Base-by-base conservation (phyloP, 2,888 invertebrate species). In the Myopa testacea region DNA sequence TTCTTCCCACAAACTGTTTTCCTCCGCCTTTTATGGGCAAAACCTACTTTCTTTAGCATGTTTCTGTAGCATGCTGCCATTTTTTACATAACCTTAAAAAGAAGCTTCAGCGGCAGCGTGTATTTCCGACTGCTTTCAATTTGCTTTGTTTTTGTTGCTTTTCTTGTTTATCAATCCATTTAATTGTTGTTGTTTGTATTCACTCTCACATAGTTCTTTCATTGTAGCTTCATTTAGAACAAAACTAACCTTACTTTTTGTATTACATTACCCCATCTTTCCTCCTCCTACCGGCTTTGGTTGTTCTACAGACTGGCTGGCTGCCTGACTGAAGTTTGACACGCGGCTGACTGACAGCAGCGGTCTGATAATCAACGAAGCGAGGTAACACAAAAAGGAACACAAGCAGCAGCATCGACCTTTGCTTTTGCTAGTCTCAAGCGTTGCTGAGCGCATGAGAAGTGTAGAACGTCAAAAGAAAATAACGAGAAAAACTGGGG, bases 71-170 rank as follows among this genome's bases (percentile, higher is more conserved):
- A 1, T 70, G 10, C 5, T 70, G 19, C 12, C 12, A 34, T 34
- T 52, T 52, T 50, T 34, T 52, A 68, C 68, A 68, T 71, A 71
- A 68, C 68, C 68, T 68, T n/a, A 68, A 68, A 45, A 45, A 45
- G 45, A 45, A 45, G 45, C 6, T 2, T 6, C 45, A 45, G 45
- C 45, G 10, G 10, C 45, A 6, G 6, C 45, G 45, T 45, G 45
- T 45, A 6, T 45, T 45, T 10, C 45, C 26, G 26, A 26, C 50
- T 50, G 8, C 50, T 50, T 10, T 10, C 10, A 50, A 50, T 14
- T 10, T 14, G 50, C 14, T 50, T 50, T 50, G 50, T 50, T 50
- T 50, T 50, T 50, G 50, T 8, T 26, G 14, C 50, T 50, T 3
- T 50, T 50, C 8, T 10, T 50, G 8, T 50, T 10, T 50, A 10